Evolutionary conservation across 2,113 vertebrate species (phyloP), one percentile per base, ranked within the genome.

Genomic region (Terrapene triunguis): DNA sequence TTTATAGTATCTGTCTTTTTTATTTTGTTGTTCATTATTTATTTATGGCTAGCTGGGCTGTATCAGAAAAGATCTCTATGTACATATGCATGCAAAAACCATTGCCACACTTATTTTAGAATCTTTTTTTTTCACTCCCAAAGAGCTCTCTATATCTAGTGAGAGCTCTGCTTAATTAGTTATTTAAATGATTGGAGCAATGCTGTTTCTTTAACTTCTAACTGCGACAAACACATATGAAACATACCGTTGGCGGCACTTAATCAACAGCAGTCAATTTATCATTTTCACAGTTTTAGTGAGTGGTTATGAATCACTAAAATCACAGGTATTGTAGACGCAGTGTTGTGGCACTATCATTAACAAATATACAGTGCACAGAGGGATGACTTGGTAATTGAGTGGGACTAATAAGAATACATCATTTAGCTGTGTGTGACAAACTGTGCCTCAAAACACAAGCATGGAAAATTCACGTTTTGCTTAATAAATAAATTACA

Each of bases 401-500:
- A 99, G 98, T 99, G 98, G 98, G 98, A 98, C 98, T 98, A 99
- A 99, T 99, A 98, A 98, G 98, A 98, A 98, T 98, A 98, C 98
- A 99, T 98, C 98, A 99, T 98, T 99, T 98, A 99, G 98, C 98
- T 88, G 95, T 94, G 93, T 98, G 98, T 98, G 98, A 98, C 98
- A 98, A 98, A 98, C 98, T 98, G 98, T 89, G 98, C 98, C 98
- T 98, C 98, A 97, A 98, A 98, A 98, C 98, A 98, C 97, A 96
- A 98, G 98, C 98, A 98, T 97, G 98, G 99, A 99, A 99, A 99
- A 99, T 98, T 99, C 99, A 98, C 98, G 98, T 99, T 99, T 99
- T 99, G 98, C 99, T 99, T 99, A 99, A 99, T 99, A 99, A 99
- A 99, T 99, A 99, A 99, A 99, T 99, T 99, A 99, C 98, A 98